Percentiles rank a stretch among this genome's conserved stretches.
phyloP scores from a whole-genome alignment of 2,888 invertebrate species.

The Drosophila leonis region DNA sequence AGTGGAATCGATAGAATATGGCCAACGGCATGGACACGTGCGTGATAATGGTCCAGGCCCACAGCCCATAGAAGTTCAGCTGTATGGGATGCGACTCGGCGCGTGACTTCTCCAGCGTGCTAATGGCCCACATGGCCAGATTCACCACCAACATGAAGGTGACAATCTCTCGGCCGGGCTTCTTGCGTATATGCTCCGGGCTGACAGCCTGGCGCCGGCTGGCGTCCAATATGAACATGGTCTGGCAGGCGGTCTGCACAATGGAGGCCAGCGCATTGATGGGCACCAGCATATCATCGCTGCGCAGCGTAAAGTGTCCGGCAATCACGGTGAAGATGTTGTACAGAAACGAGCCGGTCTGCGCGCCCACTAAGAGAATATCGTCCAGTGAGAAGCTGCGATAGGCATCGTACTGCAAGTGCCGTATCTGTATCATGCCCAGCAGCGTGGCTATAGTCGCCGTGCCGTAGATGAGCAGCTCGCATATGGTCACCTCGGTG shows the following conservation, averaged over 20 bases:
- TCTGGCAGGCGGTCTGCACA: constrained; percentile 95
- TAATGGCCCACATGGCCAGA: constrained; percentile 97
- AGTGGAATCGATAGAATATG: constrained; percentile 97
- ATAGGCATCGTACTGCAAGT: constrained; percentile 93
- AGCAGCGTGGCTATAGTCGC: constrained; percentile 94
- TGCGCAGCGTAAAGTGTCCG: constrained; percentile 93
- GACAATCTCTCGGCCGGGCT: constrained; percentile 96
- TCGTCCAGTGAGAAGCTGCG: constrained; percentile 95
- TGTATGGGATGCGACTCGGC: constrained; percentile 97
- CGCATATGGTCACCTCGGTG: constrained; percentile 95
- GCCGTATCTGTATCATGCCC: constrained; percentile 95
- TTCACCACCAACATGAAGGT: constrained; percentile 96
- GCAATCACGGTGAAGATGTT: constrained; percentile 97
- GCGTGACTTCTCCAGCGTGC: constrained; percentile 95
- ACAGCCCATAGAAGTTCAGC: constrained; percentile 95
- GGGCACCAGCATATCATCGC: constrained; percentile 92
- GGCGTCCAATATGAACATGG: constrained; percentile 96
- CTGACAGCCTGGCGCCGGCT: constrained; percentile 93
- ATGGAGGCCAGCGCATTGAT: constrained; percentile 94
- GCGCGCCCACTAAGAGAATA: constrained; percentile 95
- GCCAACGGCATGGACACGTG: constrained; percentile 97
- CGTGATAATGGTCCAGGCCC: constrained; percentile 98
- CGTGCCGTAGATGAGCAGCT: constrained; percentile 93
- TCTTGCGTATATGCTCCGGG: constrained; percentile 92
- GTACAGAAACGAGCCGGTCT: constrained; percentile 97